Percentiles rank a stretch among this genome's conserved stretches.
Evolutionary conservation across 1,140 invertebrate genomes (phyloP).

Genomic region (Geopemphigus sp.): DNA sequence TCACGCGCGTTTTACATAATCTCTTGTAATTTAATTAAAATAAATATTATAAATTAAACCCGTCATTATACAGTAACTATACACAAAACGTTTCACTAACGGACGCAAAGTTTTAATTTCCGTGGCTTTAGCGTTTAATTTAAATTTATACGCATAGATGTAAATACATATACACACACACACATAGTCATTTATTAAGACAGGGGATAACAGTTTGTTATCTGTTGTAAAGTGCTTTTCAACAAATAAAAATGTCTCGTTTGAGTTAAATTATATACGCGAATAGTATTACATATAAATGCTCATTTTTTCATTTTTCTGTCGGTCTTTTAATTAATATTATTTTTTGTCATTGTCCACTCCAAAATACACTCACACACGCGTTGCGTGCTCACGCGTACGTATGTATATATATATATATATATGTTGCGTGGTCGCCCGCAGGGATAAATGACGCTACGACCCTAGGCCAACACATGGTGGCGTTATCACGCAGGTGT

Average conservation of each 20-base stretch:
- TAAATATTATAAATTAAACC: neutral
- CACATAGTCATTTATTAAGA: neutral
- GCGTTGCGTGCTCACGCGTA: neutral
- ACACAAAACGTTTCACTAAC: neutral
- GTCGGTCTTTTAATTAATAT: neutral
- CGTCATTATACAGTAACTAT: neutral
- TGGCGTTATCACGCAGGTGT: constrained; percentile 21
- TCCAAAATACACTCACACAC: neutral
- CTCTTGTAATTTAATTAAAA: neutral
- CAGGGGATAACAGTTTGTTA: constrained; percentile 24
- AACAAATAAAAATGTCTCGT: constrained; percentile 15
- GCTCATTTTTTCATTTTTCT: neutral
- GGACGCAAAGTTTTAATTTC: neutral
- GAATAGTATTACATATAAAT: neutral
- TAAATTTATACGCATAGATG: neutral
- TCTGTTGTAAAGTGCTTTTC: constrained; percentile 4
- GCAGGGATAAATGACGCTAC: constrained; percentile 21
- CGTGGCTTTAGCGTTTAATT: neutral
- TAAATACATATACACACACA: neutral
- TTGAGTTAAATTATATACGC: neutral
- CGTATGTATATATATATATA: no score
- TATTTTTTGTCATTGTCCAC: neutral
- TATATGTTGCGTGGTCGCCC: neutral
- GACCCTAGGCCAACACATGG: constrained; percentile 2
- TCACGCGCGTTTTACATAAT: no score